phyloP scores from a whole-genome alignment of 2,797 vertebrate genomes.

The Odontamblyopus lacepedii region DNA sequence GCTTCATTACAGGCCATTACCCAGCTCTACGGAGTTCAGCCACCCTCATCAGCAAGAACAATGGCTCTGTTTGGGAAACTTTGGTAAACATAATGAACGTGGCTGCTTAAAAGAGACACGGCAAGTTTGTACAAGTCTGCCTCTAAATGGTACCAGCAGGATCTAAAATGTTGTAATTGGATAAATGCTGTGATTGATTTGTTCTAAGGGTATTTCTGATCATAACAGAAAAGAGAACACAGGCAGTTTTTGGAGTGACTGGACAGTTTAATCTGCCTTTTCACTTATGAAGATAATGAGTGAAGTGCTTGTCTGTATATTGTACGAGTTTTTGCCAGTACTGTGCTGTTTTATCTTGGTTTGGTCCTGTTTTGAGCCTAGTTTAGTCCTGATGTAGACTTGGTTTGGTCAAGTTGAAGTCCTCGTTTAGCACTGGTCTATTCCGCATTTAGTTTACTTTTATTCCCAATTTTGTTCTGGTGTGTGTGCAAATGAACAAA shows the following conservation, averaged over 20 bases:
- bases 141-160: not conserved
- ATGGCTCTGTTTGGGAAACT: conserved; percentile 31
- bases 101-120: conserved; percentile 15
- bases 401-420: not conserved
- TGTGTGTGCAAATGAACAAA: no score
- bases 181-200: no score
- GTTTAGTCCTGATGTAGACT: not conserved
- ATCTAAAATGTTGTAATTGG: no score
- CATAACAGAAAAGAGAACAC: no score
- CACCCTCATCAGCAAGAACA: conserved; percentile 27
- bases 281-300: no score
- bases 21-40: conserved; percentile 47
- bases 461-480: no score
- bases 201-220: no score
- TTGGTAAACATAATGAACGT: conserved; percentile 50
- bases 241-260: no score
- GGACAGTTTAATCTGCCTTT: no score
- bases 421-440: not conserved
- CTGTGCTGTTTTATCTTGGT: not conserved
- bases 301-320: no score
- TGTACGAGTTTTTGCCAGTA: no score
- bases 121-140: not conserved
- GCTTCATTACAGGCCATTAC: conserved; percentile 66
- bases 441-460: no score
- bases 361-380: not conserved